These are phyloP conservation scores for Philereme vetulata DNA, from an alignment of 2,888 invertebrate species.

Conservation along the genomic window DNA sequence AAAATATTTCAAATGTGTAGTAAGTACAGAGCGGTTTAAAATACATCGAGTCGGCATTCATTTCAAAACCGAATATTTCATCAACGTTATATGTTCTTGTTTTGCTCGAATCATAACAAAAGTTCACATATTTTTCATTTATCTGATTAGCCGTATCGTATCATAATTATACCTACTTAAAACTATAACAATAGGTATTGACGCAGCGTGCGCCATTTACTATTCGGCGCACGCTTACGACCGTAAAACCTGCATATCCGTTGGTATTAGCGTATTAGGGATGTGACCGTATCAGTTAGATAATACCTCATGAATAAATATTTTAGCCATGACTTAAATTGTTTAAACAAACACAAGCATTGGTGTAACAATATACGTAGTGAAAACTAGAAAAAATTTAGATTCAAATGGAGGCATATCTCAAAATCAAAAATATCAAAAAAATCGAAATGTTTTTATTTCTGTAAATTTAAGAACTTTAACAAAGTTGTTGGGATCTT, in stretches of 20 bases:
- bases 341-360: slow-evolving; percentile 10
- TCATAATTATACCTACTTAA: background rate
- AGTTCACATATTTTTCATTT: slow-evolving; percentile 29
- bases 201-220: slow-evolving; percentile 55
- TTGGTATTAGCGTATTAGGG: slow-evolving; percentile 59
- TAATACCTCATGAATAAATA: slow-evolving; percentile 67
- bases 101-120: slow-evolving; percentile 6
- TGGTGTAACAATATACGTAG: background rate
- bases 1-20: background rate
- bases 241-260: slow-evolving; percentile 75
- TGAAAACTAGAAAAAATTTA: background rate
- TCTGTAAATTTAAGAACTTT: too few relatives aligned
- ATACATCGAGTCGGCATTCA: background rate
- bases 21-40: slow-evolving; percentile 1
- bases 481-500: too few relatives aligned
- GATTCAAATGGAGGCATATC: too few relatives aligned
- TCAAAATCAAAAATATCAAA: too few relatives aligned
- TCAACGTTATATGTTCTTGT: background rate
- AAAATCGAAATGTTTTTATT: too few relatives aligned
- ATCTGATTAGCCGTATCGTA: slow-evolving; percentile 28
- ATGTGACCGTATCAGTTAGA: slow-evolving; percentile 66
- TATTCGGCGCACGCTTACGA: slow-evolving; percentile 61
- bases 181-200: slow-evolving; percentile 46
- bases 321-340: slow-evolving; percentile 29
- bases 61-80: slow-evolving; percentile 16